Conservation (phyloP, 2,797 vertebrate species). For the Taeniopygia guttata region DNA sequence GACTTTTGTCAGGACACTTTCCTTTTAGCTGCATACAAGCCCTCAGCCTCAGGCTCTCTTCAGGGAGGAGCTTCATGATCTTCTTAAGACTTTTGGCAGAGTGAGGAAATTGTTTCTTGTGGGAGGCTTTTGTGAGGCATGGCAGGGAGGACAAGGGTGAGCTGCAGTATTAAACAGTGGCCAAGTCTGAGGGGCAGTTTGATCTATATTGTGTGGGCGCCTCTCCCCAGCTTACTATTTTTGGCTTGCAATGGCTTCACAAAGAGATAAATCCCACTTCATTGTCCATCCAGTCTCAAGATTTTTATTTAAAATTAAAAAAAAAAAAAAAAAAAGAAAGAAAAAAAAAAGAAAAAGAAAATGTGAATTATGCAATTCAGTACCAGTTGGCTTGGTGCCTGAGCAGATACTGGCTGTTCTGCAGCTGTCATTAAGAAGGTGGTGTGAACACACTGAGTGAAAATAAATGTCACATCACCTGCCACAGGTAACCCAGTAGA, state of each 20-base stretch:
- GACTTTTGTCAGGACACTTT: not conserved
- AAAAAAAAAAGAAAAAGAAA: not conserved
- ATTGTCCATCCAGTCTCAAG: not conserved
- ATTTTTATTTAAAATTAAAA: not conserved
- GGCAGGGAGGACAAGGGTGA: not conserved
- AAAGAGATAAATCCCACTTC: not conserved
- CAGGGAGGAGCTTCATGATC: not conserved
- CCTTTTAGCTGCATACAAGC: not conserved
- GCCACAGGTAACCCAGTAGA: not conserved
- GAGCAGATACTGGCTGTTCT: not conserved
- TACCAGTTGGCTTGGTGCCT: not conserved
- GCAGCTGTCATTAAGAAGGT: not conserved
- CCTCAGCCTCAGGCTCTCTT: not conserved
- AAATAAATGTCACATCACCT: not conserved
- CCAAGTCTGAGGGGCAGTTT: not conserved
- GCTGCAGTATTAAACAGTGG: not conserved
- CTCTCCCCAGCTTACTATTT: not conserved
- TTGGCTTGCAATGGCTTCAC: not conserved
- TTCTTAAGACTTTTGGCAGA: not conserved
- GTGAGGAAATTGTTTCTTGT: not conserved
- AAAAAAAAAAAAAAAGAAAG: fast-evolving
- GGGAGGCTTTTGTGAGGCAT: not conserved
- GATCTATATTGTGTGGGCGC: not conserved
- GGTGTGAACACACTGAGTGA: not conserved
- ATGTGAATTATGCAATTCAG: not conserved